Evolutionary conservation across 1,140 invertebrate species (phyloP).

Genomic region (Eufriesea mexicana): DNA sequence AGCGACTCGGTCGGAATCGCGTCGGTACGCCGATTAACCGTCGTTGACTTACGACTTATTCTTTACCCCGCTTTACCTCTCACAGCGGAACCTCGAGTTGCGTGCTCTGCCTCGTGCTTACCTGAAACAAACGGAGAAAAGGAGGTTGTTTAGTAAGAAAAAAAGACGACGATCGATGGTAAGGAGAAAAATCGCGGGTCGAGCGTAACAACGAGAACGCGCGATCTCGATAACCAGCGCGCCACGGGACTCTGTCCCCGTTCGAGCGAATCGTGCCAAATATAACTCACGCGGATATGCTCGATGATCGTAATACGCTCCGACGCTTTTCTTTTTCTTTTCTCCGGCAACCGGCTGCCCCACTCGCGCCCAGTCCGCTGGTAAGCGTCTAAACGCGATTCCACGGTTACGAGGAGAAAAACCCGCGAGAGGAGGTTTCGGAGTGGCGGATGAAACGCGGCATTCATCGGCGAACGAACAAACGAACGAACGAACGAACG

Average conservation of each 20-base stretch:
- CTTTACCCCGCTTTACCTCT: not conserved
- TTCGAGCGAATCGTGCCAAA: too few relatives aligned
- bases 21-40: not conserved
- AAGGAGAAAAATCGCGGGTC: not conserved
- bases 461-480: conserved; percentile 20
- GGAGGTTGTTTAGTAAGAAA: not conserved
- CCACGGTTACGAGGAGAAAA: too few relatives aligned
- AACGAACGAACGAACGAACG: too few relatives aligned
- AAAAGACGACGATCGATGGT: too few relatives aligned
- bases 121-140: conserved; percentile 60
- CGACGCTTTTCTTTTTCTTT: not conserved
- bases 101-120: conserved; percentile 33
- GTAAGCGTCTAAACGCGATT: too few relatives aligned
- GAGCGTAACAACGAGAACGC: not conserved
- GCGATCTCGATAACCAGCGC: conserved; percentile 16
- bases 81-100: not conserved
- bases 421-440: not conserved
- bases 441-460: not conserved
- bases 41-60: conserved; percentile 14
- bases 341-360: too few relatives aligned
- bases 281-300: too few relatives aligned
- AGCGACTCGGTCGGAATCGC: conserved; percentile 1
- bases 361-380: too few relatives aligned
- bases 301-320: not conserved
- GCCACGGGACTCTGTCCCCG: not conserved